Evolutionary conservation across 2,113 vertebrate species (phyloP), one percentile per base, ranked within the genome.

Genomic region (Eleginops maclovinus): DNA sequence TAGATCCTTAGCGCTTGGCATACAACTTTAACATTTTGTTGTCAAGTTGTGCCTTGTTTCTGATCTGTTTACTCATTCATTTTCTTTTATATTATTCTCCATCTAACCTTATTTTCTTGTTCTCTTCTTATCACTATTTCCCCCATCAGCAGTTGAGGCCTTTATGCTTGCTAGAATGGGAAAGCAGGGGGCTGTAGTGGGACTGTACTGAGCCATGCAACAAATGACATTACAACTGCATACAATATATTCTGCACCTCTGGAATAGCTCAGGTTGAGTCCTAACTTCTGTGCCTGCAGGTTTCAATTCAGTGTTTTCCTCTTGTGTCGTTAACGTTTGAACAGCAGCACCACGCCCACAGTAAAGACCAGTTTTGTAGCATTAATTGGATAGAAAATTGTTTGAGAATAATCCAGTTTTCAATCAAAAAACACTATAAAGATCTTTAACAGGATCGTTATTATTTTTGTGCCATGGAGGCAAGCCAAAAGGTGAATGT

Each of bases 391-490:
- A 31, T 36, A 36, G 31, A 16, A 43, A 65, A 54, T 71, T 54
- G 59, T 79, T 59, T 72, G 15, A 64, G 40, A 75, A 72, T 24
- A 40, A 76, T 81, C 21, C 3, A 8, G 12, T 75, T 66, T 60
- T 77, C 24, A 41, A 16, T 59, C 44, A 65, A 59, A 81, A 22
- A 67, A 62, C 14, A 19, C 21, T 31, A 24, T 43, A 4, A 70
- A 31, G 53, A 63, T 59, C 15, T 63, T 72, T 16, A 50, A 13
- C 46, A 55, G n/a, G 44, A 58, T 56, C n/a, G 55, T 43, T 70
- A 7, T 71, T 46, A 24, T 75, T 69, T 12, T 65, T 73, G 87
- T 89, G 88, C 87, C 87, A 92, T 89, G 75, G 79, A 87, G 79
- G 87, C 36, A 49, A 86, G 84, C 75, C 76, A 70, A 87, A 84